A percentile compares a stretch with the other conserved stretches of the same genome.
These are phyloP conservation scores for Oceanodroma tethys DNA, from an alignment of 2,113 vertebrate species.

Conservation along the genomic window DNA sequence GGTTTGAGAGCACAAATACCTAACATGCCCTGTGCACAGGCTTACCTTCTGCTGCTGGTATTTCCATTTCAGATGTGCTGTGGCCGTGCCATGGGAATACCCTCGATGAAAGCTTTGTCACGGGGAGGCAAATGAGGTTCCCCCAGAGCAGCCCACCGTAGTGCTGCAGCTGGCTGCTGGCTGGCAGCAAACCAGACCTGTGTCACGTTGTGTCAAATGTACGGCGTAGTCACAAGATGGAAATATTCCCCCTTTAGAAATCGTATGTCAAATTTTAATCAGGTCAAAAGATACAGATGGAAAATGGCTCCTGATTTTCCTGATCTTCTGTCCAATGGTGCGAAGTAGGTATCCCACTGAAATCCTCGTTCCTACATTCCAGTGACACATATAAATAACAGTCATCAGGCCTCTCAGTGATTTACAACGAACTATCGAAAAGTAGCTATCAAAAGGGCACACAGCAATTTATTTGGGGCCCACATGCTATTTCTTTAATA, in stretches of 20 bases:
- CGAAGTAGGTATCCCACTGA: background rate
- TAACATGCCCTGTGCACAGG: background rate
- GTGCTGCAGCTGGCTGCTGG: background rate
- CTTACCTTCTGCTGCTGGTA: conserved; percentile 25
- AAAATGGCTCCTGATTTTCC: background rate
- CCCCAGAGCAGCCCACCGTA: background rate
- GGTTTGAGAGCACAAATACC: background rate
- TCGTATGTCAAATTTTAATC: rapidly evolving
- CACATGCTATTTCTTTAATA: background rate
- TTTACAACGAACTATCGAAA: background rate
- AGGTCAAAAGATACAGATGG: background rate
- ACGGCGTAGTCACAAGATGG: rapidly evolving
- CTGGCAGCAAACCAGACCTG: background rate
- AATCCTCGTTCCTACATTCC: rapidly evolving
- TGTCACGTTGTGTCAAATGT: background rate
- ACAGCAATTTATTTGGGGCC: background rate
- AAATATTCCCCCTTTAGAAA: background rate
- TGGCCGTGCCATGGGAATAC: background rate
- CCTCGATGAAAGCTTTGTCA: background rate
- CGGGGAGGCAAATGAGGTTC: conserved; percentile 22
- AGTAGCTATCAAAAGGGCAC: background rate
- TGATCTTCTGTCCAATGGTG: background rate
- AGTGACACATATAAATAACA: background rate
- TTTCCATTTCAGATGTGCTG: conserved; percentile 29
- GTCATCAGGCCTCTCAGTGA: background rate